phyloP scores from a whole-genome alignment of 1,140 invertebrate genomes.

The Pygmarrhopalites habei region DNA sequence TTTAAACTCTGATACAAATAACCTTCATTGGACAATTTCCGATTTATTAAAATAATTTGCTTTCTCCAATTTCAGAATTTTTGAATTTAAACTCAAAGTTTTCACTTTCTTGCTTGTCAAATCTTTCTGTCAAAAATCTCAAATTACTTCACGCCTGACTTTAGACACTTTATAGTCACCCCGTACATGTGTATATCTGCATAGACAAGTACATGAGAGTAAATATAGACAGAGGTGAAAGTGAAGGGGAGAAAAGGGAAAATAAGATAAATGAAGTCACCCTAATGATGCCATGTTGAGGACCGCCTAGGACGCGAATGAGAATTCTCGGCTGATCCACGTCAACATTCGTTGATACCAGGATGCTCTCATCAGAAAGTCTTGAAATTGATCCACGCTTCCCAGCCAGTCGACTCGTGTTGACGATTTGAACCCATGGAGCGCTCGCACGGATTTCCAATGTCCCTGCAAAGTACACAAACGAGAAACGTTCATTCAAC shows the following conservation, averaged over 20 bases:
- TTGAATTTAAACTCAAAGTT: too few species aligned
- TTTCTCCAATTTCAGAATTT: too few species aligned
- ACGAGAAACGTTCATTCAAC: neutral
- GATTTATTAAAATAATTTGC: too few species aligned
- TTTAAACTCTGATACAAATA: too few species aligned
- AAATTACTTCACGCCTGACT: too few species aligned
- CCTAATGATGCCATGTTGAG: constrained; percentile 38
- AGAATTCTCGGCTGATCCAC: constrained; percentile 35
- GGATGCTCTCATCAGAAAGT: constrained; percentile 36
- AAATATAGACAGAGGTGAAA: neutral
- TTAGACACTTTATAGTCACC: neutral
- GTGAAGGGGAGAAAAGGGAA: neutral
- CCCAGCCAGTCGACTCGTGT: constrained; percentile 33
- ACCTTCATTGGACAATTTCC: too few species aligned
- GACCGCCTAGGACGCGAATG: constrained; percentile 31
- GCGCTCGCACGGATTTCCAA: constrained; percentile 34
- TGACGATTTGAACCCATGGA: constrained; percentile 38
- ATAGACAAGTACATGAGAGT: too few species aligned
- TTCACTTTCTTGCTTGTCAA: too few species aligned
- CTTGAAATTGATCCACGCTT: constrained; percentile 35
- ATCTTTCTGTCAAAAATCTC: too few species aligned
- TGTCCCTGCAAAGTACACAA: constrained; percentile 22
- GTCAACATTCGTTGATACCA: constrained; percentile 37
- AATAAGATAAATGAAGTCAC: constrained; percentile 29
- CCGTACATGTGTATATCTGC: too few species aligned